These are phyloP conservation scores for Lymantria monacha DNA, from an alignment of 2,888 invertebrate genomes.

Conservation along the genomic window DNA sequence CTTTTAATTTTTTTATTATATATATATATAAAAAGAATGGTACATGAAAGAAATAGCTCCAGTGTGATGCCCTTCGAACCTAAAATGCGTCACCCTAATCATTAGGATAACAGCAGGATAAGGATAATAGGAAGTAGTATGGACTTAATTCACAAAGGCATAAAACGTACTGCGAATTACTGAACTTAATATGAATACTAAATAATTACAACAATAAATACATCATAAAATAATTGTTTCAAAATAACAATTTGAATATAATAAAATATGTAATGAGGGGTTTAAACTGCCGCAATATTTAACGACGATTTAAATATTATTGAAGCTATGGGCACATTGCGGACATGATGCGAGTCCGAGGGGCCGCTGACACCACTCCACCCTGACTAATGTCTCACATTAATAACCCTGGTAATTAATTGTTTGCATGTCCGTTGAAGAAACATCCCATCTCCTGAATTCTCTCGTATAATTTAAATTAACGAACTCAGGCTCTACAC, in stretches of 20 bases:
- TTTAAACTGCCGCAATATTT: conserved; percentile 35
- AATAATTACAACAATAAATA: no score
- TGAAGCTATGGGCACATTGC: conserved; percentile 32
- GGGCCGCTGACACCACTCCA: conserved; percentile 65
- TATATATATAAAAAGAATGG: no score
- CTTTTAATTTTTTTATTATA: no score
- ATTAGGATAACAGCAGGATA: no score
- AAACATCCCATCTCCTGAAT: conserved; percentile 67
- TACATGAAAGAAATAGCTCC: no score
- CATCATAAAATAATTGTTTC: neutral
- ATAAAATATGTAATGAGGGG: conserved; percentile 26
- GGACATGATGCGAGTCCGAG: conserved; percentile 46
- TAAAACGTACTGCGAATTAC: no score
- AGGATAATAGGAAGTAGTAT: no score
- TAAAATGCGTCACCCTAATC: no score
- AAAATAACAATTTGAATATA: neutral
- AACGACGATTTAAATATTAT: conserved; percentile 35
- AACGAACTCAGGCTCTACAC: conserved; percentile 43
- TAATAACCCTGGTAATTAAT: conserved; percentile 81
- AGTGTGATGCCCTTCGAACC: no score
- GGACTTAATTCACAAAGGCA: no score
- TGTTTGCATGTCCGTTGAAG: conserved; percentile 78
- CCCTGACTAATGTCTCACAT: conserved; percentile 77
- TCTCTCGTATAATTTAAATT: conserved; percentile 67
- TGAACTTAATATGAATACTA: no score